These are phyloP conservation scores for Boulengeromyrus knoepffleri DNA, from an alignment of 2,113 vertebrate genomes.

Conservation along the genomic window DNA sequence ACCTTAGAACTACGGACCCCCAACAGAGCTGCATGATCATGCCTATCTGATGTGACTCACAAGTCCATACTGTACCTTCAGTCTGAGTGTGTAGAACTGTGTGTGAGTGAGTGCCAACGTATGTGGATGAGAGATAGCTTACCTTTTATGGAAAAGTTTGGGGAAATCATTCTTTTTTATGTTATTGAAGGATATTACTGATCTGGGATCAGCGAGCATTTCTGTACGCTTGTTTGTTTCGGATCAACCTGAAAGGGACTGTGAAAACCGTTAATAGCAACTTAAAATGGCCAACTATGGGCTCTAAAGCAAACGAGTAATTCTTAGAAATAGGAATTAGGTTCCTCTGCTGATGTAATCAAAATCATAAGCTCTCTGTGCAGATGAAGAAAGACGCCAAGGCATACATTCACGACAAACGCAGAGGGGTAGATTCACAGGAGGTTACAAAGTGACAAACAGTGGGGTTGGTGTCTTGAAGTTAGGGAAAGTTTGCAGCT, in stretches of 20 bases:
- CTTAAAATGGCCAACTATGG: background rate
- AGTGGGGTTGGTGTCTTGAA: background rate
- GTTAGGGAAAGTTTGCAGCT: background rate
- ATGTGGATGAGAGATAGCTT: background rate
- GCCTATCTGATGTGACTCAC: background rate
- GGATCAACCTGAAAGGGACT: background rate
- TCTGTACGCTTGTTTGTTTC: background rate
- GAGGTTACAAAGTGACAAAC: background rate
- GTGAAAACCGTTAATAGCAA: background rate
- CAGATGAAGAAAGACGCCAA: background rate
- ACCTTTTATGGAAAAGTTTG: background rate
- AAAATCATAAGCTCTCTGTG: background rate
- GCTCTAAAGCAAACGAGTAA: background rate
- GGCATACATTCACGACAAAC: slow-evolving; percentile 1
- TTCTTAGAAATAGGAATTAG: background rate
- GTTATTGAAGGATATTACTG: background rate
- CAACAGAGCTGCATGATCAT: slow-evolving; percentile 24
- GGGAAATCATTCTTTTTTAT: background rate
- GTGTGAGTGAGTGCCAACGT: background rate
- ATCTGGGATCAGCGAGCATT: background rate
- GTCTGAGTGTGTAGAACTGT: background rate
- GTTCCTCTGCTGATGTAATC: background rate
- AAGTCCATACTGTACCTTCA: slow-evolving; percentile 1
- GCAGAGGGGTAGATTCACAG: slow-evolving; percentile 16
- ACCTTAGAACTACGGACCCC: background rate